Percentiles rank a stretch among this genome's conserved stretches.
Evolutionary conservation across 2,113 vertebrate genomes (phyloP).

Genomic region (Lycaon pictus): DNA sequence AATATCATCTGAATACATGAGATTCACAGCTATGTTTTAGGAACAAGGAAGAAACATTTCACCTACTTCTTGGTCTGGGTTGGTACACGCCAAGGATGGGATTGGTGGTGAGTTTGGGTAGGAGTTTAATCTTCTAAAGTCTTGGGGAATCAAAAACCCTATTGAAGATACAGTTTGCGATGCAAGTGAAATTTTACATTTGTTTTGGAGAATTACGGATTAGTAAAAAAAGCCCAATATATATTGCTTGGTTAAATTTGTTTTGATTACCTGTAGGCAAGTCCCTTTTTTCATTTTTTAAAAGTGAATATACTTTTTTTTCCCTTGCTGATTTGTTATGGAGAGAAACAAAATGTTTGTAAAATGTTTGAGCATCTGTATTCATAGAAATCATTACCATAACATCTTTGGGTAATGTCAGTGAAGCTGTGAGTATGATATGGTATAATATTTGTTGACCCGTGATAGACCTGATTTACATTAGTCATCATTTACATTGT

Average conservation of each 20-base stretch:
- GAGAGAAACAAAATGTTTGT: background rate
- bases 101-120: background rate
- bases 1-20: background rate
- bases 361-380: background rate
- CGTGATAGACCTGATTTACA: background rate
- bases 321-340: conserved; percentile 2
- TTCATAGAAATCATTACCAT: background rate
- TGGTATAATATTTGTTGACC: background rate
- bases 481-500: background rate
- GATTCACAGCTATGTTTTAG: background rate
- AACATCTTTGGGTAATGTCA: background rate
- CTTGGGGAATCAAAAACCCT: background rate
- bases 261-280: background rate
- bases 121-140: background rate
- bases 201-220: background rate
- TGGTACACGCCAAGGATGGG: background rate
- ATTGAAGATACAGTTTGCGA: background rate
- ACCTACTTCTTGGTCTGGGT: background rate
- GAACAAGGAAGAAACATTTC: background rate
- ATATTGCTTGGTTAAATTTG: background rate
- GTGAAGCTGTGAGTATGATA: background rate
- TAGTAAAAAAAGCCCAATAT: background rate
- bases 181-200: background rate
- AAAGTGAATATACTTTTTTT: background rate
- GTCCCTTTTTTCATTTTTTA: background rate